Evolutionary conservation across 2,888 invertebrate species (phyloP).

Genomic region (Acanthacorydalis orientalis): DNA sequence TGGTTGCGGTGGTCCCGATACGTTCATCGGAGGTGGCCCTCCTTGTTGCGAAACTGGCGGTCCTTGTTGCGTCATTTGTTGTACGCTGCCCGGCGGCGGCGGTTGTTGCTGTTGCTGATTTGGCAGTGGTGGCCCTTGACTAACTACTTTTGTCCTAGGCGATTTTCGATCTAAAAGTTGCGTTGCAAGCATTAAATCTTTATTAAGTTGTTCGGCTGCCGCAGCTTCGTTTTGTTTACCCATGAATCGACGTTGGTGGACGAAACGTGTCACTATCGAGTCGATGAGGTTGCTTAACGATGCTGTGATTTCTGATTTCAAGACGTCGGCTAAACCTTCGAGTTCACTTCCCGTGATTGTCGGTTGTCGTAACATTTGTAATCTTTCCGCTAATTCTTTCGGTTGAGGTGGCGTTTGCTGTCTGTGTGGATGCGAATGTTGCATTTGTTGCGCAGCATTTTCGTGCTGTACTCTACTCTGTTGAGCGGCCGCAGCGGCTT

Average conservation of each 20-base stretch:
- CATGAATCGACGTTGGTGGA: slow-evolving; percentile 59
- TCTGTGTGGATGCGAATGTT: slow-evolving; percentile 21
- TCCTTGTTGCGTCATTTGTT: slow-evolving; percentile 32
- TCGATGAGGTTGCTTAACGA: slow-evolving; percentile 75
- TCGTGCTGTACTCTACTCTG: slow-evolving; percentile 21
- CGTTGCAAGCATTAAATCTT: slow-evolving; percentile 66
- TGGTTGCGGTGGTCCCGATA: slow-evolving; percentile 21
- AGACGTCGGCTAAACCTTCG: slow-evolving; percentile 75
- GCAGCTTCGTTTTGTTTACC: slow-evolving; percentile 64
- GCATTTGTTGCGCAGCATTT: slow-evolving; percentile 14
- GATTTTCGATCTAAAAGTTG: slow-evolving; percentile 72
- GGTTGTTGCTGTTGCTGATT: slow-evolving; percentile 25
- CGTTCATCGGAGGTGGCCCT: slow-evolving; percentile 30
- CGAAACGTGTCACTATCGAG: slow-evolving; percentile 69
- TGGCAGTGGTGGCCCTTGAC: slow-evolving; percentile 29
- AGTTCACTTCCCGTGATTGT: slow-evolving; percentile 62
- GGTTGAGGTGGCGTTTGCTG: slow-evolving; percentile 29
- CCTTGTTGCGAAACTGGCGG: slow-evolving; percentile 17
- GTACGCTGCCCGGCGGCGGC: slow-evolving; percentile 34
- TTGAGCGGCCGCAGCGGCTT: slow-evolving; percentile 25
- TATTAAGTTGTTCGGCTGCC: slow-evolving; percentile 70
- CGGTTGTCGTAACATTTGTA: slow-evolving; percentile 57
- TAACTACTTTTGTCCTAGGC: slow-evolving; percentile 58
- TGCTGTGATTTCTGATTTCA: slow-evolving; percentile 79
- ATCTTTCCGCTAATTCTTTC: slow-evolving; percentile 58